Percentiles rank a stretch among this genome's conserved stretches.
These are phyloP conservation scores for Chrysogorgia sp. DNA, from an alignment of 92 coral and sea anemone genomes.

Conservation along the genomic window DNA sequence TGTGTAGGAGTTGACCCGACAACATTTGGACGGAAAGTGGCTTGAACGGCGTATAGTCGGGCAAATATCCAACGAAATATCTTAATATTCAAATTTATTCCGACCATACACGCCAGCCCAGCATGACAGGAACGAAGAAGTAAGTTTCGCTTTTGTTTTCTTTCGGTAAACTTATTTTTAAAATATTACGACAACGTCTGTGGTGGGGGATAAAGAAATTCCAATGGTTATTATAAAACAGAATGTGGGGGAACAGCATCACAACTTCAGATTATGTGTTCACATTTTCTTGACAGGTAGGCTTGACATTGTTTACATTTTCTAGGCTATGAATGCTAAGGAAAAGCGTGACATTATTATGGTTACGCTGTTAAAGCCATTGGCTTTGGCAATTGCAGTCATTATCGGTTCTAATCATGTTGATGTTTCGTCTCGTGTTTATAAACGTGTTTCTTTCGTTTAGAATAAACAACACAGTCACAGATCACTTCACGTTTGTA, in stretches of 20 bases:
- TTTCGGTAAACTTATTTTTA: not conserved
- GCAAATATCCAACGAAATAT: not conserved
- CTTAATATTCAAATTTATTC: conserved; percentile 34
- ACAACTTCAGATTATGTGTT: not conserved
- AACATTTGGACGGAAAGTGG: not conserved
- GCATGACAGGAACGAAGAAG: conserved; percentile 34
- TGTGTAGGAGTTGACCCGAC: not conserved
- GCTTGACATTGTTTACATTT: not conserved
- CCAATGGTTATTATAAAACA: not conserved
- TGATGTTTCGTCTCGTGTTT: too few relatives aligned
- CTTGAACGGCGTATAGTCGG: not conserved
- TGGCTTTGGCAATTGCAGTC: too few relatives aligned
- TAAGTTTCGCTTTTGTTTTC: conserved; percentile 15
- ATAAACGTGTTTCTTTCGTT: too few relatives aligned
- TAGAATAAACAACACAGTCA: too few relatives aligned
- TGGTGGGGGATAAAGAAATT: too few relatives aligned
- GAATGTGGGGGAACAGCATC: not conserved
- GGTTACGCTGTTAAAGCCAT: too few relatives aligned
- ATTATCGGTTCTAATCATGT: too few relatives aligned
- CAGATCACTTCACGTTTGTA: too few relatives aligned
- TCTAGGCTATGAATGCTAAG: too few relatives aligned
- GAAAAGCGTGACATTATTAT: too few relatives aligned
- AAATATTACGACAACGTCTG: not conserved
- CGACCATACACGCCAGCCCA: not conserved
- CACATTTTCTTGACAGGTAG: conserved; percentile 31